phyloP scores from a whole-genome alignment of 1,140 invertebrate species.

The Protaetia brevitarsis region DNA sequence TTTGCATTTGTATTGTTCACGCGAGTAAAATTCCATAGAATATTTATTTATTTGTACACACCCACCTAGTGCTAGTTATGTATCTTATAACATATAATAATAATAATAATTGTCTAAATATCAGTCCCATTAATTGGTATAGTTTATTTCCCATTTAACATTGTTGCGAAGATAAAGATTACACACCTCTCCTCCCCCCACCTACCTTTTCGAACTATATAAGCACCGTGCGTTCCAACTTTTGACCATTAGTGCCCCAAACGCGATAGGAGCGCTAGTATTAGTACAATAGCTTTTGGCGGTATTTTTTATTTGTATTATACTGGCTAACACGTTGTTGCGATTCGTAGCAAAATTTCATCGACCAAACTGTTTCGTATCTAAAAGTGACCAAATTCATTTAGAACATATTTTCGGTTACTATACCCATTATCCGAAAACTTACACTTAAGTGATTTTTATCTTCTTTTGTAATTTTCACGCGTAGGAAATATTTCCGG shows the following conservation, averaged over 20 bases:
- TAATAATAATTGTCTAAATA: neutral
- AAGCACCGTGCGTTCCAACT: neutral
- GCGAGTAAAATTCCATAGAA: too few species aligned
- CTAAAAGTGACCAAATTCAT: constrained; percentile 41
- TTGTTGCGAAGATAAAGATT: neutral
- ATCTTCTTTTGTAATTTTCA: constrained; percentile 17
- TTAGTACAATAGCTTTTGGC: neutral
- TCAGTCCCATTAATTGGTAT: neutral
- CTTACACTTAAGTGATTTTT: constrained; percentile 42
- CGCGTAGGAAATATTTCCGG: neutral
- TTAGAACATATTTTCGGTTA: constrained; percentile 44
- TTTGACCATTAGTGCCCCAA: neutral
- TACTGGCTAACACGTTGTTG: neutral
- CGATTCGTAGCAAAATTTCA: constrained; percentile 42
- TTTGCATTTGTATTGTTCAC: too few species aligned
- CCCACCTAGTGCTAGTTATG: neutral
- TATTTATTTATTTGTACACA: neutral
- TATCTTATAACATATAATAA: neutral
- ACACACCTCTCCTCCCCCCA: neutral
- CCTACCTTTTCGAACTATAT: neutral
- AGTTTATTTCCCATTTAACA: neutral
- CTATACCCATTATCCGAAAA: constrained; percentile 47
- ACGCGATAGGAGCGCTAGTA: neutral
- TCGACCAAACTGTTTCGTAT: constrained; percentile 41
- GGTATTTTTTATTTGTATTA: neutral